Conservation (phyloP, 2,888 invertebrate genomes). For the Archips crataeganus region DNA sequence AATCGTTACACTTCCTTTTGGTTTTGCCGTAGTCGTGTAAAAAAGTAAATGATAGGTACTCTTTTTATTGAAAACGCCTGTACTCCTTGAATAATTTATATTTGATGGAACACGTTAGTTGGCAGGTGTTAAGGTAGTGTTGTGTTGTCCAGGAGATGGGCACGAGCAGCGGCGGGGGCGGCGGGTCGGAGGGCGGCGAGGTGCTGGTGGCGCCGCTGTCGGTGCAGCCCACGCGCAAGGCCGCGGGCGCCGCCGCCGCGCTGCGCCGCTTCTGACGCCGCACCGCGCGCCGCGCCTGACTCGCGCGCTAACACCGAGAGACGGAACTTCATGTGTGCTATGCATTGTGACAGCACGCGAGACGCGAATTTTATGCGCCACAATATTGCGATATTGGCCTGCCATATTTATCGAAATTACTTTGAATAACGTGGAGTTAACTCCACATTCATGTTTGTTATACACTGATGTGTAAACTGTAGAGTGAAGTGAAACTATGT, state of each 20-base stretch:
- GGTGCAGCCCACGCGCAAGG: conserved; percentile 94
- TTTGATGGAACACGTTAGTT: not conserved
- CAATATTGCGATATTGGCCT: conserved; percentile 10
- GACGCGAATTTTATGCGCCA: conserved; percentile 4
- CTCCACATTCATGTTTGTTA: not conserved
- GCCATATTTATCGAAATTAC: conserved; percentile 5
- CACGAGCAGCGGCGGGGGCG: conserved; percentile 81
- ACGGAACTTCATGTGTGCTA: not conserved
- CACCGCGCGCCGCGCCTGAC: conserved; percentile 59
- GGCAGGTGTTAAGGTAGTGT: not conserved
- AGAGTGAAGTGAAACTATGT: conserved; percentile 17
- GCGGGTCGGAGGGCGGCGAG: conserved; percentile 83
- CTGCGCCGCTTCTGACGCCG: conserved; percentile 89
- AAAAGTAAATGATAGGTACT: too few species aligned
- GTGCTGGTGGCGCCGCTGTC: conserved; percentile 92
- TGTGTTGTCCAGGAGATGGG: conserved; percentile 89
- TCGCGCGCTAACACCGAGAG: conserved; percentile 37
- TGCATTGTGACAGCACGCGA: conserved; percentile 16
- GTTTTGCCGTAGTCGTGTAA: too few species aligned
- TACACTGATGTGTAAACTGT: conserved; percentile 2
- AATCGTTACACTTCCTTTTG: too few species aligned
- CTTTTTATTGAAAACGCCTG: too few species aligned
- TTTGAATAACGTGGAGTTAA: conserved; percentile 15
- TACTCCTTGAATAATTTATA: too few species aligned
- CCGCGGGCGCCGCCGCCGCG: conserved; percentile 88